phyloP scores from a whole-genome alignment of 2,888 invertebrate species.

The Adelphocoris suturalis region DNA sequence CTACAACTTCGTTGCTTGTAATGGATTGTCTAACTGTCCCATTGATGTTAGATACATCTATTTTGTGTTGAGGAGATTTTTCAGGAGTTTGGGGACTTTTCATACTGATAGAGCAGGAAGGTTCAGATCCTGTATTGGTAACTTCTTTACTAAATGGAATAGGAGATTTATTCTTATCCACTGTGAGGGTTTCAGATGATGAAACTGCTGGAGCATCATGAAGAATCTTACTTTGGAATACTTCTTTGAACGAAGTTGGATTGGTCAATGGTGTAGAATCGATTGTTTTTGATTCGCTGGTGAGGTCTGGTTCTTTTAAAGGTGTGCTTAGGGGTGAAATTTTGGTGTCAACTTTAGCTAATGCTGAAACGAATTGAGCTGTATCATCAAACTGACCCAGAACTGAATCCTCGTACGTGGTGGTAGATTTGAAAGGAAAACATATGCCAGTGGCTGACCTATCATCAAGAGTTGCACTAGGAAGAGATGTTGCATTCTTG shows the following conservation, averaged over 20 bases:
- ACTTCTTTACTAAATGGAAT: neutral
- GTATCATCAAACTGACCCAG: slow-evolving; percentile 74
- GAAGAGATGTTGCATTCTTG: neutral
- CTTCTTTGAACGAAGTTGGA: slow-evolving; percentile 57
- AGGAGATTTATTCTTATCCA: neutral
- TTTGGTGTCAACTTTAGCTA: slow-evolving; percentile 72
- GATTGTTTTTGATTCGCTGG: neutral
- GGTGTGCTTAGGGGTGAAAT: slow-evolving; percentile 74
- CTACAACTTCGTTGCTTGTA: neutral
- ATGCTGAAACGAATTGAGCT: slow-evolving; percentile 73
- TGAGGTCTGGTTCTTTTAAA: slow-evolving; percentile 46
- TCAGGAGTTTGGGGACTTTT: neutral
- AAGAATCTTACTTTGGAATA: slow-evolving; percentile 21
- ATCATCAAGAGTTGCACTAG: neutral
- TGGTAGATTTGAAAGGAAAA: slow-evolving; percentile 33
- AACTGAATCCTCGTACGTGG: slow-evolving; percentile 72
- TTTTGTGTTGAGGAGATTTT: neutral
- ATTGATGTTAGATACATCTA: neutral
- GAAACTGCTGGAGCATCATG: neutral
- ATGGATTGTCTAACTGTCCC: neutral
- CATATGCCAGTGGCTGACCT: slow-evolving; percentile 37
- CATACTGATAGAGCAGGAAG: neutral
- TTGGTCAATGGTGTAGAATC: neutral
- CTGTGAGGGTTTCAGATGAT: neutral
- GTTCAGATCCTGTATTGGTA: neutral